Evolutionary conservation across 2,113 vertebrate species (phyloP).

Genomic region (Brevimyrus niger): DNA sequence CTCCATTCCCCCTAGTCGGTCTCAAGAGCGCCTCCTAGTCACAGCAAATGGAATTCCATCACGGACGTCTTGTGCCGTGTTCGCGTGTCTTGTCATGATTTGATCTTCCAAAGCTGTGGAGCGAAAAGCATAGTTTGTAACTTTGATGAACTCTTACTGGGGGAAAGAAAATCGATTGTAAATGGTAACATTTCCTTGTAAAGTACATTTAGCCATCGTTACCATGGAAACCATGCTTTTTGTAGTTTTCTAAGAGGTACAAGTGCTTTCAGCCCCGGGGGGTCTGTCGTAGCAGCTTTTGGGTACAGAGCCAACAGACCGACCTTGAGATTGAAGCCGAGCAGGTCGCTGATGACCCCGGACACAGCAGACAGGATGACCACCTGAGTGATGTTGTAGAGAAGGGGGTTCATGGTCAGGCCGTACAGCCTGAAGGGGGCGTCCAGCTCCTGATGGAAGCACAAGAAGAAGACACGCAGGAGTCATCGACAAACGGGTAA

Average conservation of each 20-base stretch:
- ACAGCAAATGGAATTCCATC: conserved; percentile 36
- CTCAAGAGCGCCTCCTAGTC: conserved; percentile 12
- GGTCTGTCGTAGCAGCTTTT: neutral
- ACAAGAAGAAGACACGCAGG: neutral
- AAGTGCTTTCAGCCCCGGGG: neutral
- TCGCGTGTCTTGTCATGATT: conserved; percentile 74
- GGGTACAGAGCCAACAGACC: conserved; percentile 4
- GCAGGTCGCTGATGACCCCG: conserved; percentile 93
- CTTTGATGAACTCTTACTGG: neutral
- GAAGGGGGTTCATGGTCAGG: conserved; percentile 94
- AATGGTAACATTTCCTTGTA: neutral
- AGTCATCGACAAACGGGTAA: neutral
- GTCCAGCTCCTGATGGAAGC: conserved; percentile 77
- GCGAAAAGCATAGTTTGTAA: neutral
- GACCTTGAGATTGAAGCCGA: conserved; percentile 98
- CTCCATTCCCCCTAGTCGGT: conserved; percentile 36
- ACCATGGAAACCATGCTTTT: neutral
- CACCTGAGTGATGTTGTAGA: conserved; percentile 98
- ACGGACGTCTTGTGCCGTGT: conserved; percentile 27
- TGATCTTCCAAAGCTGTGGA: conserved; percentile 96
- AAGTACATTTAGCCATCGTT: neutral
- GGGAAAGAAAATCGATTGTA: neutral
- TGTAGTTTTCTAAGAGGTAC: neutral
- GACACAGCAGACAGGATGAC: conserved; percentile 97
- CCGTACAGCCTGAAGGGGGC: conserved; percentile 90